phyloP scores from a whole-genome alignment of 1,140 invertebrate species.

The Oncopodura yosiiana region DNA sequence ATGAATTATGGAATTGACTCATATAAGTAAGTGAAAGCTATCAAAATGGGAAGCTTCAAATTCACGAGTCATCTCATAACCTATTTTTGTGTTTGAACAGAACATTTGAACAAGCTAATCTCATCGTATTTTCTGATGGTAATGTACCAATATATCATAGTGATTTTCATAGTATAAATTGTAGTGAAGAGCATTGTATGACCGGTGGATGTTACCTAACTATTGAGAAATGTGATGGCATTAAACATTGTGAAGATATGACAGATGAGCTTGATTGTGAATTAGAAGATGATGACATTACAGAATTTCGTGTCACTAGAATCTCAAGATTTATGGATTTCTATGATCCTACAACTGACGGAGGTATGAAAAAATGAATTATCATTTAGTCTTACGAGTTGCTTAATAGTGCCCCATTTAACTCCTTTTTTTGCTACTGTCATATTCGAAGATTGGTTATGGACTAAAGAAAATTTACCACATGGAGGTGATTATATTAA shows the following conservation, averaged over 20 bases:
- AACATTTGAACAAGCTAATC: conserved; percentile 40
- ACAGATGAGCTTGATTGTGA: conserved; percentile 43
- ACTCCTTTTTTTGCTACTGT: conserved; percentile 20
- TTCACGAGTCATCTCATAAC: no score
- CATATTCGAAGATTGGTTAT: conserved; percentile 45
- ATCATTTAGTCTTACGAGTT: no score
- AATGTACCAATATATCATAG: no score
- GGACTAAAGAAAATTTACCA: conserved; percentile 42
- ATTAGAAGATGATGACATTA: conserved; percentile 24
- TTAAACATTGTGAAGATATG: conserved; percentile 40
- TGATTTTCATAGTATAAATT: neutral
- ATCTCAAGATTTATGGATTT: conserved; percentile 37
- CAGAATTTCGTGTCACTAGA: conserved; percentile 31
- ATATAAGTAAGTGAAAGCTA: neutral
- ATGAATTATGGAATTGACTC: conserved; percentile 41
- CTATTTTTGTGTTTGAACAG: no score
- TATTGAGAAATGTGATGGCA: conserved; percentile 41
- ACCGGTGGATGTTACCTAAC: conserved; percentile 38
- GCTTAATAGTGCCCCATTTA: no score
- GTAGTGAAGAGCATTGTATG: conserved; percentile 33
- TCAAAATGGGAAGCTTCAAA: no score
- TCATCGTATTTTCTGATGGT: conserved; percentile 43
- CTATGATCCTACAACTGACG: conserved; percentile 41
- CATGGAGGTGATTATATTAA: conserved; percentile 42
- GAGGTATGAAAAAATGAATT: no score